These are phyloP conservation scores for Sminthurinus aureus DNA, from an alignment of 2,888 invertebrate genomes.

Conservation along the genomic window DNA sequence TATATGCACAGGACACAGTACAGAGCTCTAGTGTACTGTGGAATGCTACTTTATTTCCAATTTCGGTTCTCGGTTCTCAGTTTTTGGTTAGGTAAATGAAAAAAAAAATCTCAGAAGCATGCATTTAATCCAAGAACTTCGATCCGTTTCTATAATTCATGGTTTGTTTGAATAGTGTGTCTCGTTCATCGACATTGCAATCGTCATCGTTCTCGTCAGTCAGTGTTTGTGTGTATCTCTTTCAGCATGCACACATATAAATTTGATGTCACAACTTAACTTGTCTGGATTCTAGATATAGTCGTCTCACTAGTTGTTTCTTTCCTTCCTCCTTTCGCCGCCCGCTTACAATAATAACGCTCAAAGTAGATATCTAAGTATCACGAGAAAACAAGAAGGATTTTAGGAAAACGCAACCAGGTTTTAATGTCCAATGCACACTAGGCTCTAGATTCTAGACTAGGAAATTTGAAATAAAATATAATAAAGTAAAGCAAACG, in stretches of 20 bases:
- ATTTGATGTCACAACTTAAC: slow-evolving; percentile 11
- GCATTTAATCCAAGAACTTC: slow-evolving; percentile 19
- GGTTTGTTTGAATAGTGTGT: slow-evolving; percentile 20
- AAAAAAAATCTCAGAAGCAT: slow-evolving; percentile 32
- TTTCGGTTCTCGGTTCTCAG: background rate
- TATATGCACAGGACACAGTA: background rate
- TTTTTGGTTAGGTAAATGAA: background rate
- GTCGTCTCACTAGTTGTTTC: no score
- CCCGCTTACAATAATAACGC: background rate
- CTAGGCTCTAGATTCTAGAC: no score
- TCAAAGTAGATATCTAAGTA: background rate
- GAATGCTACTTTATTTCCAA: background rate
- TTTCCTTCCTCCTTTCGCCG: background rate
- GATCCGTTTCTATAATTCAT: slow-evolving; percentile 39
- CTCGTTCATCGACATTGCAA: background rate
- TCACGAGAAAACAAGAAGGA: background rate
- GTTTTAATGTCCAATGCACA: no score
- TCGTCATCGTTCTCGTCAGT: background rate
- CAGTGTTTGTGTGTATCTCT: background rate
- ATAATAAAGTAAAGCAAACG: no score
- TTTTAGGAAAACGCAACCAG: no score
- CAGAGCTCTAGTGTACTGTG: background rate
- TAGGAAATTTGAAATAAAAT: no score
- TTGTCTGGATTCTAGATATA: background rate
- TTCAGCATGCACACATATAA: background rate